Evolutionary conservation across 2,113 vertebrate genomes (phyloP), one percentile per base, ranked within the genome.

Genomic region (Actenoides lindsayi): DNA sequence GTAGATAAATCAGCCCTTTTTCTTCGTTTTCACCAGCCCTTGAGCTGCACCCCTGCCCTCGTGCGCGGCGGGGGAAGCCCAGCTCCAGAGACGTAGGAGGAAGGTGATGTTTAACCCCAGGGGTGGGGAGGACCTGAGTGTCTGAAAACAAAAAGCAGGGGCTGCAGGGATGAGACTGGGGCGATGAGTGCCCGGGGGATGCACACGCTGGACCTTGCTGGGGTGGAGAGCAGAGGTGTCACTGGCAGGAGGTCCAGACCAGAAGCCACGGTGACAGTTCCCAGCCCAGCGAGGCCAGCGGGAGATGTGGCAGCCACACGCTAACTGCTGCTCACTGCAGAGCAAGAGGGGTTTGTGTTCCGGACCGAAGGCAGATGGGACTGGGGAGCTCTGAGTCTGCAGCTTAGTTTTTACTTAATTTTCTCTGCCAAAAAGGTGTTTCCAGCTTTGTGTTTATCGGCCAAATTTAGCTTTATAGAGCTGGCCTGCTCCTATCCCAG

Each of bases 111-210:
- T 89, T 13, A 50, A 50, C 24, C 78, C 59, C 3, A 54, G 37
- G 70, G 59, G 44, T 10, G 5, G 67, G 50, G 37, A 63, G 67
- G 68, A 89, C 19, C 30, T 65, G 41, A 7, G 0, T 16, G 57
- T 35, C 57, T 90, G 86, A 42, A 65, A 53, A 41, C 50, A 48
- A 23, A 67, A n/a, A 9, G 9, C 14, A 33, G 11, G 42, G 21
- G 4, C 81, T 93, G 30, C 15, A 8, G 2, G 4, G 39, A 4
- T 28, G 31, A 35, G 63, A 6, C 5, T 7, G 62, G 4, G 48
- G 15, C 1, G 13, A 1, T 37, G 76, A 20, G 11, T 46, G 53
- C 48, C 48, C n/a, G 31, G 82, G 59, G 1, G 30, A 0, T 5
- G 33, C 33, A 30, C 19, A 1, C 1, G 0, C 60, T 19, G 78